Evolutionary conservation across 1,140 invertebrate species (phyloP).

Genomic region (Brachionus rotundiformis): DNA sequence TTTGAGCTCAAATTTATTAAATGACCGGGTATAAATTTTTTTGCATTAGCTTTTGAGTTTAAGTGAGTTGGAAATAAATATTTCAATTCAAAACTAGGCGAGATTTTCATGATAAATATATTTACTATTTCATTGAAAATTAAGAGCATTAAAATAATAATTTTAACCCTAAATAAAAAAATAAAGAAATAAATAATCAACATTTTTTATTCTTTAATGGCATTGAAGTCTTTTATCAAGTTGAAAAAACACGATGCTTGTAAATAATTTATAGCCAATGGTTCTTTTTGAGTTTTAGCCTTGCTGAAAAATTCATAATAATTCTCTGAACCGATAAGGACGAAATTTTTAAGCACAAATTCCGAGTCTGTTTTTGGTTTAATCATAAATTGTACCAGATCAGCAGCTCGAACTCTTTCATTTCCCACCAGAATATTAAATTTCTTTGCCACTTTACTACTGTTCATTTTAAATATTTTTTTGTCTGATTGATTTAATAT

Average conservation of each 20-base stretch:
- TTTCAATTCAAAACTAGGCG: neutral
- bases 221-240: constrained; percentile 31
- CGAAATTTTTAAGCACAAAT: neutral
- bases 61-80: neutral
- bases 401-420: constrained; percentile 24
- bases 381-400: constrained; percentile 32
- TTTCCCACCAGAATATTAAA: constrained; percentile 41
- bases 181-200: constrained; percentile 14
- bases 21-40: neutral
- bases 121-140: constrained; percentile 2
- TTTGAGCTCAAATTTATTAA: neutral
- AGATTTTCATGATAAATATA: neutral
- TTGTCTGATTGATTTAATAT: neutral
- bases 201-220: neutral
- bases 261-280: constrained; percentile 48
- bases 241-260: constrained; percentile 49
- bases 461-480: constrained; percentile 48
- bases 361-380: neutral
- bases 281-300: constrained; percentile 24
- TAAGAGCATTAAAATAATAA: neutral
- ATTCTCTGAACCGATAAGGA: neutral
- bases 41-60: neutral
- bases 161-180: neutral
- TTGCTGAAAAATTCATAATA: constrained; percentile 24
- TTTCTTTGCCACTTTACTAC: constrained; percentile 40